Evolutionary conservation across 2,797 vertebrate genomes (phyloP).

Genomic region (Lepilemur septentrionalis): DNA sequence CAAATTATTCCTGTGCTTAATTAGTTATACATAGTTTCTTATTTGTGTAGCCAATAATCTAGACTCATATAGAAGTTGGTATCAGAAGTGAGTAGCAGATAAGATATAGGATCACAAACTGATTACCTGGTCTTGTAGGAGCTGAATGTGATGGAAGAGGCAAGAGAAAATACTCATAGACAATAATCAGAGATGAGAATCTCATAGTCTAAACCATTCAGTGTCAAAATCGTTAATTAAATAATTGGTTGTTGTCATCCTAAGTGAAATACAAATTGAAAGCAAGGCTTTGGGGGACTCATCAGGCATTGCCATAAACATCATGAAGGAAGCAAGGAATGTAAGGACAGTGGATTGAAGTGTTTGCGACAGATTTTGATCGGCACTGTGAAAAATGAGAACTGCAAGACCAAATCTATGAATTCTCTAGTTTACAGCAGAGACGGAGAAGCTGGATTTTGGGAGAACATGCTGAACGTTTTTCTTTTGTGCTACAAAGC

Average conservation of each 20-base stretch:
- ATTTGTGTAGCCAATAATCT: not conserved
- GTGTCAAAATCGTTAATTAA: not conserved
- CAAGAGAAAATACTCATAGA: not conserved
- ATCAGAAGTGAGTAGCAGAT: not conserved
- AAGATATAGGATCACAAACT: not conserved
- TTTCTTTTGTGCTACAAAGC: not conserved
- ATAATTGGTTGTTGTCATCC: not conserved
- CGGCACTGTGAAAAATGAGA: not conserved
- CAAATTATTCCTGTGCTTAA: not conserved
- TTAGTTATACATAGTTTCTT: not conserved
- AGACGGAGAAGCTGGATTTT: not conserved
- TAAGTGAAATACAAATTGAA: not conserved
- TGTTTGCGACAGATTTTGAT: not conserved
- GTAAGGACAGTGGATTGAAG: not conserved
- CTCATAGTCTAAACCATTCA: not conserved
- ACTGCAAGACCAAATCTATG: not conserved
- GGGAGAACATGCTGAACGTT: not conserved
- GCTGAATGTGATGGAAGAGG: not conserved
- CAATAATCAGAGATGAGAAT: not conserved
- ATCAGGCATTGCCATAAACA: not conserved
- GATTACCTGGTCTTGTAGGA: not conserved
- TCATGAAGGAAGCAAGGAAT: not conserved
- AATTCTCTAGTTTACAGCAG: not conserved
- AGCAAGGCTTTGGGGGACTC: not conserved
- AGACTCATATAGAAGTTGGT: not conserved